Evolutionary conservation across 2,888 invertebrate species (phyloP), one percentile per base, ranked within the genome.

Genomic region (Halocaridina rubra): DNA sequence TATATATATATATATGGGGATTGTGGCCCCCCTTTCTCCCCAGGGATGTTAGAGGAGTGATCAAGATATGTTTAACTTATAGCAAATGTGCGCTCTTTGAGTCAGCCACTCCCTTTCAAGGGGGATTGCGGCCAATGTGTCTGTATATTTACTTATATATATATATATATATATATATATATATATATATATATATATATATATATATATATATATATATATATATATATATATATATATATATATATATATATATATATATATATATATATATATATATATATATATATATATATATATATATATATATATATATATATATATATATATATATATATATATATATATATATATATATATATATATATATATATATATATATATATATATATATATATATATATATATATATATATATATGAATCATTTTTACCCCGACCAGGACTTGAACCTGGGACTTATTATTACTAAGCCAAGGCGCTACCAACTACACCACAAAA

Each of bases 151-250:
- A 19, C 19, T 33, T 53, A 53, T 53, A 76, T 76, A 53, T 53
- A 76, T 61, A 76, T 76, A 53, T 76, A 57, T 76, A 76, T 76
- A 76, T 76, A 76, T 76, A 76, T 53, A 76, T 76, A 76, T 76
- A 76, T 76, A 76, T 76, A 76, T 76, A 76, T 53, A 76, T 53
- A 76, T 53, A 76, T 53, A 76, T 76, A 76, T 76, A 76, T 76
- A 76, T 76, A 53, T 76, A 76, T 76, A 76, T 76, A 76, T 76
- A 76, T 76, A 76, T 76, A 76, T 76, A 76, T 76, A 76, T 76
- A 76, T 76, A 76, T 76, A 76, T 76, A 76, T 76, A 76, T 76
- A 76, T 76, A 76, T 57, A 76, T 76, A 76, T 76, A 76, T 76
- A 76, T 72, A 72, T 72, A 72, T 72, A 72, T 76, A 76, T 4